Percentiles rank a stretch among this genome's conserved stretches.
Conservation (phyloP, 2,797 vertebrate genomes). For the Sebastes iracundus region DNA sequence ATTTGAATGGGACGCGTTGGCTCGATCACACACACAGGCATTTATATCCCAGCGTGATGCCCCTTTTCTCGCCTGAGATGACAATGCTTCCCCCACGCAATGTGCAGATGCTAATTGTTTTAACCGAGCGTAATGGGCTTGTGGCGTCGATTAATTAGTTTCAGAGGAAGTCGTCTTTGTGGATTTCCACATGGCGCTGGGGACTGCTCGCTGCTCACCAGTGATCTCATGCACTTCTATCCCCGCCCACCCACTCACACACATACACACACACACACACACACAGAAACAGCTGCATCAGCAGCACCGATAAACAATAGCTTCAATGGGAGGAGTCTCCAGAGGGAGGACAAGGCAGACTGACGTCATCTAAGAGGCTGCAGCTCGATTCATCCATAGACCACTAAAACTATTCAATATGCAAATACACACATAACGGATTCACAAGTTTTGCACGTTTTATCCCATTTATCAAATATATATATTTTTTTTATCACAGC, state of each 20-base stretch:
- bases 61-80: conserved; percentile 62
- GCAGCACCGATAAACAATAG: conserved; percentile 73
- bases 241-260: conserved; percentile 40
- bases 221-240: conserved; percentile 63
- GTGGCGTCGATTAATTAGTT: conserved; percentile 82
- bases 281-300: conserved; percentile 63
- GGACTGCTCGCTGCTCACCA: conserved; percentile 71
- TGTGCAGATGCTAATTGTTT: conserved; percentile 83
- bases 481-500: neutral
- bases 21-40: conserved; percentile 57
- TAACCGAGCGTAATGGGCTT: conserved; percentile 81
- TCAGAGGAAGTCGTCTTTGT: conserved; percentile 78
- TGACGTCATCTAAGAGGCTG: conserved; percentile 62
- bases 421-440: neutral
- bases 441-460: neutral
- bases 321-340: conserved; percentile 66
- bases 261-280: conserved; percentile 15
- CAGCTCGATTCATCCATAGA: conserved; percentile 30
- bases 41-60: conserved; percentile 75
- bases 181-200: conserved; percentile 74
- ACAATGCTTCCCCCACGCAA: conserved; percentile 68
- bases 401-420: neutral
- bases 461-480: neutral
- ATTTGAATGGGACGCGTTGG: conserved; percentile 32
- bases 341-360: conserved; percentile 37